Evolutionary conservation across 2,888 invertebrate genomes (phyloP).

Genomic region (Brachyptera putata): DNA sequence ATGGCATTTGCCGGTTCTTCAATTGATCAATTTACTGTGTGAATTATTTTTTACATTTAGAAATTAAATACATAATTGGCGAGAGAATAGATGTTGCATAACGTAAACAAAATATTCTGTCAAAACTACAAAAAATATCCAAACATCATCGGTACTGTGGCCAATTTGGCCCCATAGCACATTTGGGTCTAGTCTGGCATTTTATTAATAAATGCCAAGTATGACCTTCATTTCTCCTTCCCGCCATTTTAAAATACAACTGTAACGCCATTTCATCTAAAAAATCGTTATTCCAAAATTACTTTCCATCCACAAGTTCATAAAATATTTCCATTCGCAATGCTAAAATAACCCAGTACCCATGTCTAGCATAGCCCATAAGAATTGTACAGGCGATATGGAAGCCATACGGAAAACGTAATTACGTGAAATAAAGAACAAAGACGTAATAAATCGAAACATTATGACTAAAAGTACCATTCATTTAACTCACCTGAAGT

Average conservation of each 20-base stretch:
- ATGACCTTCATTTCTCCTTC: conserved; percentile 38
- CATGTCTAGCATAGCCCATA: conserved; percentile 17
- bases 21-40: conserved; percentile 16
- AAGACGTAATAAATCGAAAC: conserved; percentile 33
- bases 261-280: conserved; percentile 34
- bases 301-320: not conserved
- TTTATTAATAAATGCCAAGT: too few species aligned
- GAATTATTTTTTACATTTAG: not conserved
- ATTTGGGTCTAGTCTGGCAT: too few species aligned
- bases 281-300: conserved; percentile 25
- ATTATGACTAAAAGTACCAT: conserved; percentile 37
- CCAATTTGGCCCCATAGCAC: too few species aligned
- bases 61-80: too few species aligned
- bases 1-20: conserved; percentile 6
- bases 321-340: not conserved
- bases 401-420: conserved; percentile 17
- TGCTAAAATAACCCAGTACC: not conserved
- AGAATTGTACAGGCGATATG: conserved; percentile 23
- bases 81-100: too few species aligned
- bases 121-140: too few species aligned
- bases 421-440: conserved; percentile 33
- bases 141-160: too few species aligned
- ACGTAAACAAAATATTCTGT: too few species aligned
- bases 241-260: conserved; percentile 34
- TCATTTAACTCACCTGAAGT: conserved; percentile 29